Conservation (phyloP, 2,888 invertebrate species). For the Brassicogethes aeneus region DNA sequence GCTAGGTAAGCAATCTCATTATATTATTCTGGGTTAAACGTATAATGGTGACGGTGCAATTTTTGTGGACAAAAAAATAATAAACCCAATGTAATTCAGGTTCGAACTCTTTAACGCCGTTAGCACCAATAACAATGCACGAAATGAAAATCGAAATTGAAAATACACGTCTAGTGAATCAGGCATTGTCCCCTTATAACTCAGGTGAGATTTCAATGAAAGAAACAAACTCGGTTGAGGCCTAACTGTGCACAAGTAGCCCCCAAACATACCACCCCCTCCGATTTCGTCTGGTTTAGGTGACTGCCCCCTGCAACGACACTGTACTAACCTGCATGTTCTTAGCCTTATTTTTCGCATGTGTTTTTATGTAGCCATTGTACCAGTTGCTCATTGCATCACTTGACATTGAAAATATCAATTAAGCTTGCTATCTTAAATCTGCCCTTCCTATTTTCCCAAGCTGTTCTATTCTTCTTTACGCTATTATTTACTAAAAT, state of each 20-base stretch:
- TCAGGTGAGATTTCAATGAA: slow-evolving; percentile 48
- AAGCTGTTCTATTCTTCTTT: slow-evolving; percentile 20
- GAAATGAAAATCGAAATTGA: slow-evolving; percentile 65
- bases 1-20: slow-evolving; percentile 50
- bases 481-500: not conserved
- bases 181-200: slow-evolving; percentile 59
- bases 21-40: no score
- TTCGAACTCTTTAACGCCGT: slow-evolving; percentile 58
- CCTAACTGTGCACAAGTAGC: no score
- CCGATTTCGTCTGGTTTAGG: no score
- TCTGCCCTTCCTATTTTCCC: slow-evolving; percentile 34
- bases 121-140: slow-evolving; percentile 67
- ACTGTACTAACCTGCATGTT: slow-evolving; percentile 26
- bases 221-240: no score
- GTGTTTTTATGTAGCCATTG: slow-evolving; percentile 22
- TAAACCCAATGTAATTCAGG: slow-evolving; percentile 32
- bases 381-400: slow-evolving; percentile 32
- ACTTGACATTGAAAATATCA: slow-evolving; percentile 37
- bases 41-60: not conserved
- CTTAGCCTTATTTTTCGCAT: slow-evolving; percentile 26
- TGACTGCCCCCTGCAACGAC: no score
- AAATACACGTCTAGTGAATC: slow-evolving; percentile 51
- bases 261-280: no score
- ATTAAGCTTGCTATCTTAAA: slow-evolving; percentile 32
- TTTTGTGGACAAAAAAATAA: slow-evolving; percentile 9